Base-by-base conservation (phyloP, 1,140 invertebrate genomes). In the Solenopsis invicta region DNA sequence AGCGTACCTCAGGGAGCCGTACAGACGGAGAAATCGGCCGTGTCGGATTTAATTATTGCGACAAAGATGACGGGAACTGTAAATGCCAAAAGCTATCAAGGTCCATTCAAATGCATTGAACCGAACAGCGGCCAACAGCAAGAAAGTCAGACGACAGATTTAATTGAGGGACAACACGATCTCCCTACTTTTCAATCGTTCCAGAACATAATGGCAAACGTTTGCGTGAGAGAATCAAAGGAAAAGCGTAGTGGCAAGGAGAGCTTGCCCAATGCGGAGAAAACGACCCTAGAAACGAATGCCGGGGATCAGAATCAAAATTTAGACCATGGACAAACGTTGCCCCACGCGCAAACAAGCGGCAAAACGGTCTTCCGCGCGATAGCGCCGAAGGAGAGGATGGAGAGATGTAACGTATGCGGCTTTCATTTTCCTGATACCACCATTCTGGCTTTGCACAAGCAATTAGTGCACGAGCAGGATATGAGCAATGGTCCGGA, bases 371-470 rank as follows among this genome's bases (percentile, higher is more conserved):
- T 84, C 72, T n/a, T 89, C 88, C 52, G 87, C 78, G 59, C 77
- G 91, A 5, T 80, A 76, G 29, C 74, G 9, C 24, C 78, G 21
- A 94, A 91, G 67, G 91, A 94, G 24, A 95, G 92, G 84, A 94
- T 85, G 90, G 96, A 96, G 90, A 95, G 95, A 52, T 98, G 97
- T 92, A 96, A 97, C 92, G 96, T 97, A 85, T 98, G 97, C 93
- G 96, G 96, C 41, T 96, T 97, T 90, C 96, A 96, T 61, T 98
- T 98, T 94, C 96, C 96, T 4, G 97, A 98, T 92, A 93, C 94
- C 67, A 96, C 97, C 82, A 97, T 98, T 87, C 94, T 98, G 45
- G 95, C 96, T 88, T 96, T 98, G 95, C 97, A 98, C 88, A 97
- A 97, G 90, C 97, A 97, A 90, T 93, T 98, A 62, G 96, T 98